Evolutionary conservation across 2,888 invertebrate genomes (phyloP).

Genomic region (Blera fallax): DNA sequence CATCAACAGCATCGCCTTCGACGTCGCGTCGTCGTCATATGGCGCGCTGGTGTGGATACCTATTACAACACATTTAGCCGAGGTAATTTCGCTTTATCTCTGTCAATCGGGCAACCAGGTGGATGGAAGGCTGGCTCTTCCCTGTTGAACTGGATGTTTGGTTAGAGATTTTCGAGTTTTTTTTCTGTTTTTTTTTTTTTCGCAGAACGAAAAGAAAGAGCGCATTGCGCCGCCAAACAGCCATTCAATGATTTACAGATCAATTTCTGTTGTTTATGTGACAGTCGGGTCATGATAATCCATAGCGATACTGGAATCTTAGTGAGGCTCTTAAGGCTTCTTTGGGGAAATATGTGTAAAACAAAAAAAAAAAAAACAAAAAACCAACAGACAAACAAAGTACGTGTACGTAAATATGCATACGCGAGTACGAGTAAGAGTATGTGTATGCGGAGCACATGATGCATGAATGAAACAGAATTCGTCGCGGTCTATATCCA

Average conservation of each 20-base stretch:
- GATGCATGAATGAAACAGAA: constrained; percentile 62
- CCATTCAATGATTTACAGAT: constrained; percentile 74
- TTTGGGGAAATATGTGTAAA: constrained; percentile 45
- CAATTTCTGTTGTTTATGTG: constrained; percentile 75
- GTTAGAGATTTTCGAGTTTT: constrained; percentile 44
- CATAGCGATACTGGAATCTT: constrained; percentile 49
- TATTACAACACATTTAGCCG: constrained; percentile 72
- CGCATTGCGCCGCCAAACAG: constrained; percentile 69
- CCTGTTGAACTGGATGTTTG: constrained; percentile 65
- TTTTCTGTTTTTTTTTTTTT: constrained; percentile 16
- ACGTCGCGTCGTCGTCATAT: neutral
- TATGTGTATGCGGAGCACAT: constrained; percentile 34
- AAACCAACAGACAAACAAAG: no score
- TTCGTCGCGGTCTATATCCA: constrained; percentile 66
- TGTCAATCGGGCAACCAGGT: constrained; percentile 73
- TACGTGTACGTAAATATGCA: constrained; percentile 24
- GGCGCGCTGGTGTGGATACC: constrained; percentile 35
- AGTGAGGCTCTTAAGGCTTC: constrained; percentile 17
- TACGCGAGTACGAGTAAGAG: constrained; percentile 38
- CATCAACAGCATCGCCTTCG: neutral
- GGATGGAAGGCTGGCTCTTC: constrained; percentile 60
- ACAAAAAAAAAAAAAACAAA: no score
- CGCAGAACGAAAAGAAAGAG: constrained; percentile 42
- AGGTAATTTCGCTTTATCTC: constrained; percentile 73
- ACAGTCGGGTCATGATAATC: constrained; percentile 74